Percentiles rank a stretch among this genome's conserved stretches.
Conservation (phyloP, 2,888 invertebrate species). For the Macrostomum cliftonense region DNA sequence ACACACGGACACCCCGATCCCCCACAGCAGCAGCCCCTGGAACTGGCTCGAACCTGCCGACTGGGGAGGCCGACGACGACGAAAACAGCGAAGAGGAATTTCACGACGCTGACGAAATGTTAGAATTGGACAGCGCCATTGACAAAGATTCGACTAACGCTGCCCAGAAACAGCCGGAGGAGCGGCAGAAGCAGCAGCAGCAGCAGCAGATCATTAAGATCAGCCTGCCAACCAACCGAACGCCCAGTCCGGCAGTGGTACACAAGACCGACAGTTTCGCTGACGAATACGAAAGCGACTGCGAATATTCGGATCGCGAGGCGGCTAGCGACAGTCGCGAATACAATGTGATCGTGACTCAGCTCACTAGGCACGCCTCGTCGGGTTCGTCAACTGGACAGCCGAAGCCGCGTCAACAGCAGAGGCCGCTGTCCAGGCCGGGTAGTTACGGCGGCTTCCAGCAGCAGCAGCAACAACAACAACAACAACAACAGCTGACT, state of each 20-base stretch:
- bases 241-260: too few species aligned
- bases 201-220: background rate
- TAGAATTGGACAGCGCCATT: slow-evolving; percentile 10
- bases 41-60: too few species aligned
- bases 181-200: background rate
- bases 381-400: too few species aligned
- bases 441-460: background rate
- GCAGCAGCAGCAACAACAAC: background rate
- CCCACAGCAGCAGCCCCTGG: too few species aligned
- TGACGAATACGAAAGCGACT: too few species aligned
- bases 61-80: slow-evolving; percentile 19
- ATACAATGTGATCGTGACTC: too few species aligned
- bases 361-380: too few species aligned
- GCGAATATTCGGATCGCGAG: too few species aligned
- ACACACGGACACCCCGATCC: too few species aligned
- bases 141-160: background rate
- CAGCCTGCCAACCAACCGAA: slow-evolving; percentile 5
- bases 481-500: too few species aligned
- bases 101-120: slow-evolving; percentile 45
- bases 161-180: slow-evolving; percentile 3
- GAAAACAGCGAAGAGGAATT: slow-evolving; percentile 47
- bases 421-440: background rate
- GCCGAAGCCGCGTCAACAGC: background rate
- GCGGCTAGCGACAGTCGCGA: too few species aligned
- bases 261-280: too few species aligned